Conservation (phyloP, 2,797 vertebrate species). For the Notolabrus celidotus region DNA sequence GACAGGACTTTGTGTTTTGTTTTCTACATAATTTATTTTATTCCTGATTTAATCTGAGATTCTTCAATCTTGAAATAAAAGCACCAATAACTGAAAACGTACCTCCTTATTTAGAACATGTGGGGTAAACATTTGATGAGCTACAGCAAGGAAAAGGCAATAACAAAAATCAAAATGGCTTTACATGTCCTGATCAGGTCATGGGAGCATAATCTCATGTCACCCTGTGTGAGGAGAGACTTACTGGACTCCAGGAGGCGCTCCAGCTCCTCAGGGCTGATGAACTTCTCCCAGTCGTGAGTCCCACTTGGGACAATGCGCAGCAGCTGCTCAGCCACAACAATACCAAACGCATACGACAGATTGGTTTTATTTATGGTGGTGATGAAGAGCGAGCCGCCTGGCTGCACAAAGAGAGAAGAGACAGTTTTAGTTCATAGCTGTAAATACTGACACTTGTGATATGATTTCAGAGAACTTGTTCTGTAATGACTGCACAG, state of each 20-base stretch:
- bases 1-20: no score
- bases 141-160: no score
- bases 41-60: no score
- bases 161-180: no score
- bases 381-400: slow-evolving; percentile 95
- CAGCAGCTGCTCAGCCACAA: slow-evolving; percentile 91
- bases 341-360: slow-evolving; percentile 92
- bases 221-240: slow-evolving; percentile 51
- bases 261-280: slow-evolving; percentile 92
- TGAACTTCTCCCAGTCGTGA: slow-evolving; percentile 97
- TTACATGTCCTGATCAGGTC: background rate
- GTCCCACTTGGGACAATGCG: slow-evolving; percentile 92
- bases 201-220: background rate
- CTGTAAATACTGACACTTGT: background rate
- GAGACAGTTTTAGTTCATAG: background rate
- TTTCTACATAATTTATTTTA: no score
- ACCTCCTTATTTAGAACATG: no score
- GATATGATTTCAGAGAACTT: background rate
- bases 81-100: no score
- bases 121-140: no score
- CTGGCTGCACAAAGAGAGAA: slow-evolving; percentile 82
- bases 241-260: slow-evolving; percentile 92
- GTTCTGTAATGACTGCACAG: background rate
- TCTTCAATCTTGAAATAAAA: no score
- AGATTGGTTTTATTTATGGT: slow-evolving; percentile 95